A percentile compares a stretch with the other conserved stretches of the same genome.
Conservation (phyloP, 2,113 vertebrate genomes). For the Rousettus leschenaultii region DNA sequence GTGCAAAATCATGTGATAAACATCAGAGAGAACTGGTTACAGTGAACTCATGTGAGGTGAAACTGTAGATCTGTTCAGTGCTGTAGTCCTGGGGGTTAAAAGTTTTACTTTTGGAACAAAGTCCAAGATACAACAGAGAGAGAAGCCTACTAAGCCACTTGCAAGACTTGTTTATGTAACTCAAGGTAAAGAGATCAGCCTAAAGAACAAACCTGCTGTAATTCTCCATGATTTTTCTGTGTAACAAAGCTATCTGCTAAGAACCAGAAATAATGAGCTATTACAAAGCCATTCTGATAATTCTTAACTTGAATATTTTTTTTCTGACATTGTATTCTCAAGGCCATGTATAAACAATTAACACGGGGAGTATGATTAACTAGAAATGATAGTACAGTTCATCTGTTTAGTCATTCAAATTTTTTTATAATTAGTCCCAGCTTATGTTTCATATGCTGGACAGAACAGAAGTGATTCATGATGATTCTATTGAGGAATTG, state of each 20-base stretch:
- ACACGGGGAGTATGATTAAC: background rate
- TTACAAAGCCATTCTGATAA: background rate
- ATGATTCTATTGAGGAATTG: background rate
- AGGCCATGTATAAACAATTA: background rate
- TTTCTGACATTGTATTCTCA: background rate
- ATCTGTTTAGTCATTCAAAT: constrained; percentile 2
- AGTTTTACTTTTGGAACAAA: background rate
- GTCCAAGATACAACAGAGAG: background rate
- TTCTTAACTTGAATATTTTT: background rate
- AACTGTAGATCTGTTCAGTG: background rate
- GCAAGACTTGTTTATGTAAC: background rate
- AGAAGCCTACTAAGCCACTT: background rate
- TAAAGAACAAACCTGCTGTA: background rate
- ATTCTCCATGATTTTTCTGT: background rate
- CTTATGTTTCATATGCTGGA: constrained; percentile 12
- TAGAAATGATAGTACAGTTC: background rate
- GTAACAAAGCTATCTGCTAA: background rate
- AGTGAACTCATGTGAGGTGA: background rate
- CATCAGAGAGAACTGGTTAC: background rate
- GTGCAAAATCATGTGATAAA: background rate
- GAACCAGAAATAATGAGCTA: background rate
- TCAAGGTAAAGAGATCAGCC: background rate
- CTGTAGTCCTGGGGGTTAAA: background rate
- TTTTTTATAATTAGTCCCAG: constrained; percentile 29
- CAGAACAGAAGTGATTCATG: constrained; percentile 34